Percentiles rank a stretch among this genome's conserved stretches.
Evolutionary conservation across 2,113 vertebrate genomes (phyloP).

Genomic region (Pseudorhombus dupliciocellatus): DNA sequence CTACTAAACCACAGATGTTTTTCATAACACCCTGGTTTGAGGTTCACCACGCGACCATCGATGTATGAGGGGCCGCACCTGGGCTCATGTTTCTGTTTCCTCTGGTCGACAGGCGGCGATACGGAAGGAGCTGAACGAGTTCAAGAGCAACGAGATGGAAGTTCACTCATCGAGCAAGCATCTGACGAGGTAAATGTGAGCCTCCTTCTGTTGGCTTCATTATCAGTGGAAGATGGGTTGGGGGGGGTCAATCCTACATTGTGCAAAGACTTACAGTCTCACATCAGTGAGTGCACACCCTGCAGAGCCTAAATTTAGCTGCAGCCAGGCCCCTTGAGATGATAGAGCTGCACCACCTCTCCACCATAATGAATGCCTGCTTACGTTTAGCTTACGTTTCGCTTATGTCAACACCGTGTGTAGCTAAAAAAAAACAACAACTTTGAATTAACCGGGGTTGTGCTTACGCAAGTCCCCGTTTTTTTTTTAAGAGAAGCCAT

Average conservation of each 20-base stretch:
- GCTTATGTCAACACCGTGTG: conserved; percentile 31
- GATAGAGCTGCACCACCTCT: conserved; percentile 44
- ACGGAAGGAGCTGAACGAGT: conserved; percentile 97
- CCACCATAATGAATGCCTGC: conserved; percentile 67
- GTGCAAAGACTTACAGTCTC: conserved; percentile 10
- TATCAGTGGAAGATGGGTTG: not conserved
- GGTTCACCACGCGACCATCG: conserved; percentile 4
- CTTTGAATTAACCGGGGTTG: conserved; percentile 26
- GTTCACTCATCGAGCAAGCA: conserved; percentile 98
- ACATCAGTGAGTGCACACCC: conserved; percentile 24
- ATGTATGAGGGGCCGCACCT: not conserved
- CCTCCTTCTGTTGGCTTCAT: not conserved
- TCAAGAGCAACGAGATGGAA: conserved; percentile 99
- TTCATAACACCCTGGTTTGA: conserved; percentile 1
- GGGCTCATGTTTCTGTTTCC: conserved; percentile 13
- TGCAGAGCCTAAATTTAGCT: conserved; percentile 66
- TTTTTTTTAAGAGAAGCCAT: conserved; percentile 22
- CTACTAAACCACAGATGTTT: conserved; percentile 19
- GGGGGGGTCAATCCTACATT: conserved; percentile 36
- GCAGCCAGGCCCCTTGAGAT: conserved; percentile 39
- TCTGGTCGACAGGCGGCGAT: conserved; percentile 88
- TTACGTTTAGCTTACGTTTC: conserved; percentile 67
- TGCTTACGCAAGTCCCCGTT: conserved; percentile 45
- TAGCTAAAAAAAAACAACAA: conserved; percentile 27
- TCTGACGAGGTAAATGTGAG: conserved; percentile 89